Percentiles rank a stretch among this genome's conserved stretches.
Evolutionary conservation across 1,140 invertebrate species (phyloP).

Genomic region (Pachypeltis micranthus): DNA sequence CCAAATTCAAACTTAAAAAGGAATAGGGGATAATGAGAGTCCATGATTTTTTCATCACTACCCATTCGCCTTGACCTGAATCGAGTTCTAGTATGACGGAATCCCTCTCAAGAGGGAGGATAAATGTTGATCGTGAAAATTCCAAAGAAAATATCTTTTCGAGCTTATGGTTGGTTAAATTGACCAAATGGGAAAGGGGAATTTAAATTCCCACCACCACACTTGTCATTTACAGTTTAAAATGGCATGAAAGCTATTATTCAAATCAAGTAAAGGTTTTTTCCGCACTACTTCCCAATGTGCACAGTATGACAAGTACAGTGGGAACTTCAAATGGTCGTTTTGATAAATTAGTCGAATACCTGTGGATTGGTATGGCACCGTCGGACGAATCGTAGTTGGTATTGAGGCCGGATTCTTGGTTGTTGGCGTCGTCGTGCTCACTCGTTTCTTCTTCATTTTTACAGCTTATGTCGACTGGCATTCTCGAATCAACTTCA

Average conservation of each 20-base stretch:
- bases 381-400: slow-evolving; percentile 49
- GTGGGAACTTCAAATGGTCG: too few species aligned
- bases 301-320: too few species aligned
- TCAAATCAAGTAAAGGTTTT: too few species aligned
- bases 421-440: slow-evolving; percentile 17
- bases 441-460: slow-evolving; percentile 24
- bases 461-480: slow-evolving; percentile 15
- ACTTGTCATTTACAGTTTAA: not conserved
- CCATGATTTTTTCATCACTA: slow-evolving; percentile 24
- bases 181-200: too few species aligned
- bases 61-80: slow-evolving; percentile 2
- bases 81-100: slow-evolving; percentile 18
- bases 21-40: slow-evolving; percentile 30
- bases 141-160: too few species aligned
- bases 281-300: too few species aligned
- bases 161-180: too few species aligned
- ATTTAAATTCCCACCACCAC: too few species aligned
- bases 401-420: slow-evolving; percentile 36
- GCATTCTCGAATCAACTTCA: slow-evolving; percentile 17
- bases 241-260: too few species aligned
- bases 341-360: too few species aligned
- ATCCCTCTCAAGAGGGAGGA: too few species aligned
- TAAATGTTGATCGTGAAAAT: too few species aligned
- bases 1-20: slow-evolving; percentile 29
- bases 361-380: slow-evolving; percentile 36